Percentiles rank a stretch among this genome's conserved stretches.
Evolutionary conservation across 2,888 invertebrate genomes (phyloP).

Genomic region (Drosophila neonasuta): DNA sequence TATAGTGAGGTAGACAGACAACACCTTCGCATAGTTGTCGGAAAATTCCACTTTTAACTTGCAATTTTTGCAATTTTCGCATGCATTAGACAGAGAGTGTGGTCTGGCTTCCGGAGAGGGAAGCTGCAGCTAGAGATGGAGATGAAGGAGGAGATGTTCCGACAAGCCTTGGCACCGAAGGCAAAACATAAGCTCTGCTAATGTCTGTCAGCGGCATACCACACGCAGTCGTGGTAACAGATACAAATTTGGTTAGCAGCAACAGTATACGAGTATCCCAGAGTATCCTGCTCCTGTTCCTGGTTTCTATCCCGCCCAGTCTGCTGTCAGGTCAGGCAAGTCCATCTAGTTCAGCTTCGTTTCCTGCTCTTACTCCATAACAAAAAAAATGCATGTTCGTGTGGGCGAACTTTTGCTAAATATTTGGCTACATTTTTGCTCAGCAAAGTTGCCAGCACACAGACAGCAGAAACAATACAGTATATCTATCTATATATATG

Average conservation of each 20-base stretch:
- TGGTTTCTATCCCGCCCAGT: neutral
- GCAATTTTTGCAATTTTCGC: conserved; percentile 60
- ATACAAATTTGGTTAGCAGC: conserved; percentile 62
- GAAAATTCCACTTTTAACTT: conserved; percentile 55
- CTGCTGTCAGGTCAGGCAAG: conserved; percentile 11
- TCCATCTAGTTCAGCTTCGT: neutral
- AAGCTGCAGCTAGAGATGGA: neutral
- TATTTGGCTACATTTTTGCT: conserved; percentile 53
- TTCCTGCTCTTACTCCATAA: neutral
- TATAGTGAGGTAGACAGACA: conserved; percentile 11
- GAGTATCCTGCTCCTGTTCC: neutral
- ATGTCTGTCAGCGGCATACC: conserved; percentile 69
- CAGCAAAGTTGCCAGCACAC: conserved; percentile 15
- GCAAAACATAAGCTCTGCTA: conserved; percentile 61
- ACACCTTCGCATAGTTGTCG: conserved; percentile 53
- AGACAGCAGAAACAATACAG: conserved; percentile 1
- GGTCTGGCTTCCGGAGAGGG: neutral
- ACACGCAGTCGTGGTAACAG: conserved; percentile 54
- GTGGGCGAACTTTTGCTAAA: conserved; percentile 50
- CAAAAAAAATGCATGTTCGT: conserved; percentile 25
- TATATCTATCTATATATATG: neutral
- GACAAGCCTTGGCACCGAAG: conserved; percentile 12
- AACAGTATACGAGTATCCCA: conserved; percentile 28
- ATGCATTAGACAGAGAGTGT: conserved; percentile 46
- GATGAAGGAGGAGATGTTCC: neutral